Percentiles rank a stretch among this genome's conserved stretches.
These are phyloP conservation scores for Phrixothrix hirtus DNA, from an alignment of 2,888 invertebrate genomes.

Conservation along the genomic window DNA sequence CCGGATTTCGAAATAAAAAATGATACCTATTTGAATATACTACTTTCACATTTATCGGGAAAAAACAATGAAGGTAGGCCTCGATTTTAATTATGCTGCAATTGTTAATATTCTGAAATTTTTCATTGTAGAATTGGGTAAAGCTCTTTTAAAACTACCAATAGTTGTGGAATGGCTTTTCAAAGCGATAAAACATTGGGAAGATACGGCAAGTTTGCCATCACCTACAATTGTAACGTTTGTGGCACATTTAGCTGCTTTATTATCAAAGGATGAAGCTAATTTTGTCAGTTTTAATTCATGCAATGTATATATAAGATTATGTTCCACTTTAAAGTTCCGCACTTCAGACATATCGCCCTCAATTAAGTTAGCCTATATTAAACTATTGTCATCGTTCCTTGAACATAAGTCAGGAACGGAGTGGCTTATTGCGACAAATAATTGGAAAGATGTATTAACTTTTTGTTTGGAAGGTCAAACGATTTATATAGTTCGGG, in stretches of 20 bases:
- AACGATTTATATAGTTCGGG: constrained; percentile 72
- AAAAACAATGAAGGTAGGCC: constrained; percentile 58
- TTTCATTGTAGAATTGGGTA: constrained; percentile 49
- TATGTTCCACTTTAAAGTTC: constrained; percentile 49
- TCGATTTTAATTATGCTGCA: neutral
- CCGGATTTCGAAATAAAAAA: constrained; percentile 64
- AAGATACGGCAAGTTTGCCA: constrained; percentile 47
- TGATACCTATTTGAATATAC: constrained; percentile 67
- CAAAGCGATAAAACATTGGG: constrained; percentile 53
- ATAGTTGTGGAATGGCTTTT: constrained; percentile 57
- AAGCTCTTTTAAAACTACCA: constrained; percentile 48
- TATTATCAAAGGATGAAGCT: constrained; percentile 63
- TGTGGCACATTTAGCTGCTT: constrained; percentile 65
- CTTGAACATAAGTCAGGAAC: constrained; percentile 67
- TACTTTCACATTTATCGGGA: constrained; percentile 64
- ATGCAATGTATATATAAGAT: constrained; percentile 53
- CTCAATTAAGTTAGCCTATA: constrained; percentile 69
- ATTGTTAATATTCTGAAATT: too few relatives aligned
- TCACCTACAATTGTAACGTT: constrained; percentile 63
- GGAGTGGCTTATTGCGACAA: constrained; percentile 65
- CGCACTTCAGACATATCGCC: constrained; percentile 57
- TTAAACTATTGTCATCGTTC: constrained; percentile 65
- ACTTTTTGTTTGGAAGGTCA: constrained; percentile 66
- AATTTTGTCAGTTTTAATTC: constrained; percentile 62
- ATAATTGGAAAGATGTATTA: constrained; percentile 68